phyloP scores from a whole-genome alignment of 1,140 invertebrate species.

The Vanessa atalanta region DNA sequence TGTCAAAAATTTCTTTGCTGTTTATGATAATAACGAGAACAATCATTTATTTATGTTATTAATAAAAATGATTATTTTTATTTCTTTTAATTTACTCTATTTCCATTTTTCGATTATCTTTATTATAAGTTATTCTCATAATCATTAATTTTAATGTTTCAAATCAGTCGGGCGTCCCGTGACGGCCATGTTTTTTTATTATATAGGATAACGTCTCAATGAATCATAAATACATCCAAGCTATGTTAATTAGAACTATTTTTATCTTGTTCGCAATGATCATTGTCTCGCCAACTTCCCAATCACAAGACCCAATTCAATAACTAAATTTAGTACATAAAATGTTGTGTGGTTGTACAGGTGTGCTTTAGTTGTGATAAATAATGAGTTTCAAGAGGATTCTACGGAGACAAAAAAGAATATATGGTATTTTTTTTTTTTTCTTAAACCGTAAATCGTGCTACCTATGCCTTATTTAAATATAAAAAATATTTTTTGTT shows the following conservation, averaged over 20 bases:
- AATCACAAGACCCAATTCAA: slow-evolving; percentile 25
- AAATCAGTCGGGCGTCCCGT: too few relatives aligned
- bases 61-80: too few relatives aligned
- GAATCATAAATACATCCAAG: slow-evolving; percentile 4
- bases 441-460: neutral
- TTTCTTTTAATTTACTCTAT: too few relatives aligned
- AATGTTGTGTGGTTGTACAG: slow-evolving; percentile 24
- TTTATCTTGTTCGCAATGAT: slow-evolving; percentile 3
- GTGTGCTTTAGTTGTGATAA: slow-evolving; percentile 16
- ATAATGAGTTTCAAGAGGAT: slow-evolving; percentile 34
- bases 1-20: too few relatives aligned
- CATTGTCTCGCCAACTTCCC: slow-evolving; percentile 28
- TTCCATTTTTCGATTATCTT: too few relatives aligned
- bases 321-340: slow-evolving; percentile 29
- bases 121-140: too few relatives aligned
- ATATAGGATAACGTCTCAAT: neutral
- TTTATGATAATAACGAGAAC: too few relatives aligned
- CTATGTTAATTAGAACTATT: slow-evolving; percentile 33
- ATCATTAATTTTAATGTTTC: too few relatives aligned
- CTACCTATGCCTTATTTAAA: neutral
- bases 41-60: too few relatives aligned
- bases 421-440: slow-evolving; percentile 39
- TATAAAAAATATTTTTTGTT: neutral
- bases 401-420: slow-evolving; percentile 39
- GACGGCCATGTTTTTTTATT: neutral